Conservation (phyloP, 2,113 vertebrate genomes). For the Scomber japonicus region DNA sequence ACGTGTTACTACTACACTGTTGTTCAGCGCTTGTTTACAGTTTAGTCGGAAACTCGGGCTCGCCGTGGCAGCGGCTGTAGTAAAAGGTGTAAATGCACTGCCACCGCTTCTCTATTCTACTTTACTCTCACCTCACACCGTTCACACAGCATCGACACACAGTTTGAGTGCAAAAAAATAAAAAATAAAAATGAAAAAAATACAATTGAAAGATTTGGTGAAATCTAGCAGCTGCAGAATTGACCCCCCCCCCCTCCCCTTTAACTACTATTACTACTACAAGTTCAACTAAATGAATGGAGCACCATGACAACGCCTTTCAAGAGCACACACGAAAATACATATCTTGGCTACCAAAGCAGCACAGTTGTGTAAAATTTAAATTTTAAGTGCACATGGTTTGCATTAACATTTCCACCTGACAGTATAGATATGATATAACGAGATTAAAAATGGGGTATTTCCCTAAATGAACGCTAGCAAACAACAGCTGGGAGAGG, state of each 20-base stretch:
- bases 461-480: too few relatives aligned
- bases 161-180: not conserved
- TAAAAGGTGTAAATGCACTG: conserved; percentile 27
- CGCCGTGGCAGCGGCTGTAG: conserved; percentile 40
- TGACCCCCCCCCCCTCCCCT: not conserved
- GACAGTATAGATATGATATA: rapidly evolving
- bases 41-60: conserved; percentile 69
- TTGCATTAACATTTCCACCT: too few relatives aligned
- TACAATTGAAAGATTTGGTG: not conserved
- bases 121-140: not conserved
- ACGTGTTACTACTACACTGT: conserved; percentile 87
- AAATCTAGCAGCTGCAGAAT: not conserved
- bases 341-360: not conserved
- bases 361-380: not conserved
- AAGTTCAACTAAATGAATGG: conserved; percentile 19
- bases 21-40: conserved; percentile 84
- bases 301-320: conserved; percentile 6
- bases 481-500: conserved; percentile 4
- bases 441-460: too few relatives aligned
- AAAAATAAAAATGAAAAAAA: not conserved
- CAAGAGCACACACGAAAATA: not conserved
- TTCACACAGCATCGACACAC: not conserved
- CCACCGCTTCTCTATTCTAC: not conserved
- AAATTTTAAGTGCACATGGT: not conserved
- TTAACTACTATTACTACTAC: not conserved